Evolutionary conservation across 2,888 invertebrate species (phyloP).

Genomic region (Heterodera filipjevi): DNA sequence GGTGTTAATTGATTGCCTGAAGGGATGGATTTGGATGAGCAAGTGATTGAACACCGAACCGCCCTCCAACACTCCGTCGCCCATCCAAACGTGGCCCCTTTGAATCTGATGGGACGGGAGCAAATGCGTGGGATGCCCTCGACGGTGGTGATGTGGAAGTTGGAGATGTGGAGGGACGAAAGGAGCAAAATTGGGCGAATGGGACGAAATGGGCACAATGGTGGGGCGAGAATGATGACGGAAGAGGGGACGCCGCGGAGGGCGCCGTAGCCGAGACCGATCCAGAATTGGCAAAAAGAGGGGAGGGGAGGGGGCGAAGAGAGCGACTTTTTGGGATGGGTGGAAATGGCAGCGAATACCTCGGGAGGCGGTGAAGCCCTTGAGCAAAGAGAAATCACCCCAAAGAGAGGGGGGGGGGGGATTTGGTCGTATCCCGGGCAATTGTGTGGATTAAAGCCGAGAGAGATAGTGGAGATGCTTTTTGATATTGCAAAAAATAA

Average conservation of each 20-base stretch:
- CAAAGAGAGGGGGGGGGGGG: neutral
- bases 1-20: too few species aligned
- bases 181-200: neutral
- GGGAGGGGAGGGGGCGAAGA: neutral
- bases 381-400: neutral
- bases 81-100: slow-evolving; percentile 24
- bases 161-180: slow-evolving; percentile 20
- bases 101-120: neutral
- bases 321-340: neutral
- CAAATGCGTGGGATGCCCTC: slow-evolving; percentile 10
- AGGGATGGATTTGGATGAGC: slow-evolving; percentile 31
- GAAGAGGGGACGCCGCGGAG: neutral
- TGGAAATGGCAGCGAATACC: neutral
- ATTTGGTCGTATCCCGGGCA: too few species aligned
- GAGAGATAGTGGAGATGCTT: neutral
- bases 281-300: neutral
- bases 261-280: slow-evolving; percentile 5
- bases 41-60: slow-evolving; percentile 30
- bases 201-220: neutral
- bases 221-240: neutral
- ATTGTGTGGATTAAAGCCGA: neutral
- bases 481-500: neutral
- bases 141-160: slow-evolving; percentile 13
- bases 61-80: slow-evolving; percentile 24
- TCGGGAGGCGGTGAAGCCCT: neutral